Evolutionary conservation across 2,888 invertebrate species (phyloP).

Genomic region (Smittia aterrima): DNA sequence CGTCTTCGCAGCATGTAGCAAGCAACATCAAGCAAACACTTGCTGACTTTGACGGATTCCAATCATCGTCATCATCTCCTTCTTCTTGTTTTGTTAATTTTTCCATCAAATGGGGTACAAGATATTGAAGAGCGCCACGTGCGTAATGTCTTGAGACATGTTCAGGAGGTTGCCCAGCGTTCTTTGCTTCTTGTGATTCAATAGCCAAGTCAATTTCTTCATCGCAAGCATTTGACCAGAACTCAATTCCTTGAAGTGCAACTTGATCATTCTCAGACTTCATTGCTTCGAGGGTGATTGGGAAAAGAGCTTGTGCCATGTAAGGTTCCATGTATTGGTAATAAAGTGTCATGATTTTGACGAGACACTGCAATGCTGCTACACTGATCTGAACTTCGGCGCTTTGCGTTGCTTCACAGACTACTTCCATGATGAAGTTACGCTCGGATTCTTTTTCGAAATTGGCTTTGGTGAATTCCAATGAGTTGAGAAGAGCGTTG

Average conservation of each 20-base stretch:
- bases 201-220: conserved; percentile 96
- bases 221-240: conserved; percentile 99
- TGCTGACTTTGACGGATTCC: conserved; percentile 99
- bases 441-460: conserved; percentile 97
- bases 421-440: conserved; percentile 99
- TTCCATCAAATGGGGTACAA: conserved; percentile 91
- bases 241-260: conserved; percentile 97
- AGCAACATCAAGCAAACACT: conserved; percentile 98
- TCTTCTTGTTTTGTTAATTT: conserved; percentile 96
- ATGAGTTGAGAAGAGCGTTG: conserved; percentile 91
- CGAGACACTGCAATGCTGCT: conserved; percentile 96
- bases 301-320: conserved; percentile 96
- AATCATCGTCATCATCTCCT: conserved; percentile 96
- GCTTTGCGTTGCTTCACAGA: conserved; percentile 98
- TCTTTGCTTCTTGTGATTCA: conserved; percentile 91
- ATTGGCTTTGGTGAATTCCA: conserved; percentile 98
- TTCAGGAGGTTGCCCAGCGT: conserved; percentile 89
- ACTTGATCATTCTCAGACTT: conserved; percentile 95
- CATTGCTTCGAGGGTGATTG: conserved; percentile 98
- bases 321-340: conserved; percentile 99
- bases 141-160: conserved; percentile 95
- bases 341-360: conserved; percentile 95
- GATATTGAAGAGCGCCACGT: conserved; percentile 93
- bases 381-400: conserved; percentile 88
- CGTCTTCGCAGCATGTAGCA: conserved; percentile 95